These are phyloP conservation scores for Villa cingulata DNA, from an alignment of 2,888 invertebrate species.

Conservation along the genomic window DNA sequence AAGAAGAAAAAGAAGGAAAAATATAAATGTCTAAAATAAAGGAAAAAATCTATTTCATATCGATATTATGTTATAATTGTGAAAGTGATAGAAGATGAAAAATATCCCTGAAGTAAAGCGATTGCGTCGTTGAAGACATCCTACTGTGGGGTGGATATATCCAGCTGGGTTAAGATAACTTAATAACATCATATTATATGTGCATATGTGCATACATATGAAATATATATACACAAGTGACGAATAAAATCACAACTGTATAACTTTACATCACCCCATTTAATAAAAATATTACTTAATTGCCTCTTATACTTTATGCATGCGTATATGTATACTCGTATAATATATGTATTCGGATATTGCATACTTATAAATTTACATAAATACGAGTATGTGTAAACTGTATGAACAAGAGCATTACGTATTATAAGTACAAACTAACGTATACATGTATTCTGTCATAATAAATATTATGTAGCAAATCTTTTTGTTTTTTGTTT, in stretches of 20 bases:
- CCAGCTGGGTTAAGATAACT: conserved; percentile 27
- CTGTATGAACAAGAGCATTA: too few species aligned
- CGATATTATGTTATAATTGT: neutral
- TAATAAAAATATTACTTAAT: conserved; percentile 36
- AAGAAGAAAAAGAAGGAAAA: neutral
- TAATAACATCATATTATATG: conserved; percentile 25
- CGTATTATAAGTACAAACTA: too few species aligned
- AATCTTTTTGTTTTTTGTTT: too few species aligned
- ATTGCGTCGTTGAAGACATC: conserved; percentile 16
- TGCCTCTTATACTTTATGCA: too few species aligned
- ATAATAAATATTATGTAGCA: too few species aligned
- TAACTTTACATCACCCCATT: conserved; percentile 28
- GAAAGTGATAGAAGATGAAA: neutral
- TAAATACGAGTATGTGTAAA: too few species aligned
- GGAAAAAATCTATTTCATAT: neutral
- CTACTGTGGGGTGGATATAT: conserved; percentile 25
- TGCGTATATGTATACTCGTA: too few species aligned
- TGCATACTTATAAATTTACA: too few species aligned
- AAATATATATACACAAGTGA: too few species aligned
- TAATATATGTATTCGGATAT: too few species aligned
- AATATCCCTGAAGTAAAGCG: conserved; percentile 14
- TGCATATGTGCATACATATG: neutral
- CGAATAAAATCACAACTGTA: conserved; percentile 10
- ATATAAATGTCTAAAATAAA: neutral
- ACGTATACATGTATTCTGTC: too few species aligned